Conservation (phyloP, 2,888 invertebrate genomes). For the Volucella zonaria region DNA sequence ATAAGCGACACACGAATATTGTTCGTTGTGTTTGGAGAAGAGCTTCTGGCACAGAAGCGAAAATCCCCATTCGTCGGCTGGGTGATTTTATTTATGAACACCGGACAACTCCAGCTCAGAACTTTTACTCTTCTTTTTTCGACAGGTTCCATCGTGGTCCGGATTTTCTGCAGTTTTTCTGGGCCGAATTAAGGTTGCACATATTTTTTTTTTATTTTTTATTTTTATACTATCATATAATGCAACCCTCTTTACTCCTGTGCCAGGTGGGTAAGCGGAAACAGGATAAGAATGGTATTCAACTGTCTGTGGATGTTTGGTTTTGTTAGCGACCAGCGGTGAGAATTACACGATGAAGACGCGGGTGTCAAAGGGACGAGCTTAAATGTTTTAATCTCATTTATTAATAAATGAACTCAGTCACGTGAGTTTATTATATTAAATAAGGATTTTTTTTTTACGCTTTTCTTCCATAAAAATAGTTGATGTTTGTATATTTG, state of each 20-base stretch:
- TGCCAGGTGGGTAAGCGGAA: constrained; percentile 52
- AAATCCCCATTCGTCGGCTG: constrained; percentile 53
- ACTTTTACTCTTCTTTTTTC: constrained; percentile 18
- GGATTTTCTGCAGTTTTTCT: not conserved
- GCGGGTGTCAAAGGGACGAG: constrained; percentile 42
- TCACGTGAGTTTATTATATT: constrained; percentile 62
- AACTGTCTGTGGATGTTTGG: constrained; percentile 2
- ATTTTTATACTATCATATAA: not conserved
- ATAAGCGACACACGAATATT: constrained; percentile 6
- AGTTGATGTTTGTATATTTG: too few relatives aligned
- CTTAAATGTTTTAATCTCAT: constrained; percentile 49
- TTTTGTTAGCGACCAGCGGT: not conserved
- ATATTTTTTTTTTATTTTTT: constrained; percentile 33
- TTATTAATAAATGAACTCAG: constrained; percentile 63
- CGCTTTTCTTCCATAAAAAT: not conserved
- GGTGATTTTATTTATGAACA: constrained; percentile 70
- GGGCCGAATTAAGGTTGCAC: constrained; percentile 21
- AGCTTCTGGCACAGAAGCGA: constrained; percentile 5
- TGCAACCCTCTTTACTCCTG: not conserved
- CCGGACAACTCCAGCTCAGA: constrained; percentile 32
- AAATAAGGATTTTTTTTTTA: constrained; percentile 45
- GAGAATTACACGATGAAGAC: constrained; percentile 17
- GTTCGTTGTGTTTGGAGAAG: not conserved
- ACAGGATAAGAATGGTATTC: constrained; percentile 45
- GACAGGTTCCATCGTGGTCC: constrained; percentile 5